phyloP scores from a whole-genome alignment of 2,797 vertebrate genomes.

The Streptopelia turtur region DNA sequence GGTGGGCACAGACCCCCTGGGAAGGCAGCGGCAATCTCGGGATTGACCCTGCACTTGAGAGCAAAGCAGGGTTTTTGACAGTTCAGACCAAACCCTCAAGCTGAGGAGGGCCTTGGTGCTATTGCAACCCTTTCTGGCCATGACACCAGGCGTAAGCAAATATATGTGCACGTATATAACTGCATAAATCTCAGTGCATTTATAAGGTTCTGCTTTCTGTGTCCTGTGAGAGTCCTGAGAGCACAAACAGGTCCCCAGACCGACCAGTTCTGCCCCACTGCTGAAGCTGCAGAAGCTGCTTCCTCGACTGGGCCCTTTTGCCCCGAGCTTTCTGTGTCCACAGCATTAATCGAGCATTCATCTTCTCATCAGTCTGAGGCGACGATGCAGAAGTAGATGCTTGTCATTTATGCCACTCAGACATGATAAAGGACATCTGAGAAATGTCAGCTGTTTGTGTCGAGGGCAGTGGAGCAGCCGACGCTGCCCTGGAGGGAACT shows the following conservation, averaged over 20 bases:
- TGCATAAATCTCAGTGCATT: not conserved
- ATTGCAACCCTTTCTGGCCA: not conserved
- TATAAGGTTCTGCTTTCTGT: not conserved
- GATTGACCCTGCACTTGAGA: not conserved
- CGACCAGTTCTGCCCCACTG: not conserved
- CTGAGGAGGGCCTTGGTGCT: not conserved
- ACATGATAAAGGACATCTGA: not conserved
- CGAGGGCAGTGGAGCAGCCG: not conserved
- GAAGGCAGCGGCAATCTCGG: not conserved
- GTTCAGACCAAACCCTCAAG: not conserved
- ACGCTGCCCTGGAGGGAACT: not conserved
- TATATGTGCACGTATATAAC: not conserved
- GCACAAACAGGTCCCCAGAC: not conserved
- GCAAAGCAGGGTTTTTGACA: not conserved
- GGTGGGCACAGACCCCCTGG: not conserved
- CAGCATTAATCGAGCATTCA: not conserved
- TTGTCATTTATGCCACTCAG: slow-evolving; percentile 21
- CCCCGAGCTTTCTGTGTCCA: not conserved
- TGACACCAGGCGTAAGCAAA: not conserved
- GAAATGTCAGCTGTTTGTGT: not conserved
- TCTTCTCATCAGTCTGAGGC: not conserved
- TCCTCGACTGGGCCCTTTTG: not conserved
- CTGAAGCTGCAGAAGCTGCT: not conserved
- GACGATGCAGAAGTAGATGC: not conserved
- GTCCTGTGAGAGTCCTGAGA: not conserved